Evolutionary conservation across 2,797 vertebrate species (phyloP), one percentile per base, ranked within the genome.

Genomic region (Cynodonichthys magdalenae): DNA sequence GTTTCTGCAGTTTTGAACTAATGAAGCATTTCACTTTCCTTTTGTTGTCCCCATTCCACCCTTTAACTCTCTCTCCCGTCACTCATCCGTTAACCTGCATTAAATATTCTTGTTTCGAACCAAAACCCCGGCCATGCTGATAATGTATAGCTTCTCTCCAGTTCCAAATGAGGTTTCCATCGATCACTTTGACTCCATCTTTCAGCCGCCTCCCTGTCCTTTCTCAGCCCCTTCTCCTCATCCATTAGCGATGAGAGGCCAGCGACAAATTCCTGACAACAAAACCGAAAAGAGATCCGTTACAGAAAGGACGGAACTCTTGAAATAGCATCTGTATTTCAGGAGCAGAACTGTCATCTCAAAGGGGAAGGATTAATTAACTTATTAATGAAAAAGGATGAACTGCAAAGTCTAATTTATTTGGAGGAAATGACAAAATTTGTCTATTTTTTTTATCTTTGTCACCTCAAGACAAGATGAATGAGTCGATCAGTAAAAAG

Each of bases 131-230:
- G 52, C 57, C 29, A n/a, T 1, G 0, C 47, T n/a, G 57, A 63
- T 54, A 64, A 84, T 51, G 57, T 71, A 80, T 51, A 71, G 55
- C 53, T 49, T 84, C 54, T 79, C 71, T 84, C 70, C 68, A 67
- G 57, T 86, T 88, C 28, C 86, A 79, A 80, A 87, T 78, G 82
- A 80, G 75, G 60, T 86, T 85, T 86, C 75, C 77, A 81, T 89
- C 72, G 69, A 81, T 87, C 73, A 72, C 28, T 53, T 81, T n/a
- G 42, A 65, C 65, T 17, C 51, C 29, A 7, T 67, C 77, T 55
- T 19, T 82, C 39, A 48, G 41, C 14, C 24, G 68, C n/a, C 61
- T 29, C 69, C 50, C 56, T 58, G 48, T 60, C 74, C 60, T 20
- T 36, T 72, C 36, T 63, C 45, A 55, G 41, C 68, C 79, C 79